These are phyloP conservation scores for Hypercompe scribonia DNA, from an alignment of 2,888 invertebrate species.

Conservation along the genomic window DNA sequence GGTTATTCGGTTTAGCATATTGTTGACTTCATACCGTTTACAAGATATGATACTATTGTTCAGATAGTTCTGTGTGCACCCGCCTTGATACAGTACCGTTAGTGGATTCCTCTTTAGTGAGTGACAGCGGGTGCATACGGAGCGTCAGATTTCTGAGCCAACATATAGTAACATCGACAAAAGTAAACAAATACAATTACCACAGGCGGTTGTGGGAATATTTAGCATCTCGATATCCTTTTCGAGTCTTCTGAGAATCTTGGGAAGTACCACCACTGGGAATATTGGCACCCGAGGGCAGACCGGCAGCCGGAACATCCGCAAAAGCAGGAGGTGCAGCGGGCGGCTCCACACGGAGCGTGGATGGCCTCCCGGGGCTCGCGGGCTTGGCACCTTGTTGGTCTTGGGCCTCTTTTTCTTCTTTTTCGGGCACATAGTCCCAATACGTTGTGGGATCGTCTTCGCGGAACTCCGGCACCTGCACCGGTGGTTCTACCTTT, in stretches of 20 bases:
- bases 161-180: slow-evolving; percentile 7
- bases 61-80: background rate
- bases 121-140: background rate
- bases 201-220: slow-evolving; percentile 92
- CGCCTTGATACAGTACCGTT: background rate
- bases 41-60: background rate
- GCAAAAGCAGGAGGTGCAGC: slow-evolving; percentile 29
- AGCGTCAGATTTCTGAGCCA: background rate
- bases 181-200: slow-evolving; percentile 74
- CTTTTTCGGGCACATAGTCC: background rate
- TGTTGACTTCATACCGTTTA: background rate
- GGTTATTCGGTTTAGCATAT: background rate
- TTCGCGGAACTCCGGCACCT: too few species aligned
- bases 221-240: slow-evolving; percentile 91
- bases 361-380: background rate
- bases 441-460: too few species aligned
- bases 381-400: background rate
- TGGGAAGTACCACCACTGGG: slow-evolving; percentile 58
- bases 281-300: slow-evolving; percentile 16
- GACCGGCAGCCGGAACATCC: slow-evolving; percentile 21
- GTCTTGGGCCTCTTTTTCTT: background rate
- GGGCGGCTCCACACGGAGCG: slow-evolving; percentile 17
- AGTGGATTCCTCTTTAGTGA: background rate
- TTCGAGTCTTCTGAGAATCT: slow-evolving; percentile 85
- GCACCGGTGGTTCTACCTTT: background rate